phyloP scores from a whole-genome alignment of 2,888 invertebrate species.

The Tetranychus truncatus region DNA sequence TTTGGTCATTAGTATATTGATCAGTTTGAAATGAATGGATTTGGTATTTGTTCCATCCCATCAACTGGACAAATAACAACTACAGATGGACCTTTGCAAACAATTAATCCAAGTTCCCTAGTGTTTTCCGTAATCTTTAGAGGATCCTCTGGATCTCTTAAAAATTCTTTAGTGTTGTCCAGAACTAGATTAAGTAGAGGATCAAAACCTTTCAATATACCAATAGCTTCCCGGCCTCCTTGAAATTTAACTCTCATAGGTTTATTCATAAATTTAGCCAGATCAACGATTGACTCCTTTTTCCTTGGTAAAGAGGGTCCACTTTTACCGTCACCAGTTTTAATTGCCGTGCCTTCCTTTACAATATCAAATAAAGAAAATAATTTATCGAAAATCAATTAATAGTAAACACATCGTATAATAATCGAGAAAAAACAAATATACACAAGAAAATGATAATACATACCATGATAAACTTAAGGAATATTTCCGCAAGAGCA shows the following conservation, averaged over 20 bases:
- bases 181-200: slow-evolving; percentile 86
- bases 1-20: no score
- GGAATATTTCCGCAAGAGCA: no score
- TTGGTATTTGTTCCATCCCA: slow-evolving; percentile 97
- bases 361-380: slow-evolving; percentile 43
- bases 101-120: slow-evolving; percentile 76
- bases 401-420: no score
- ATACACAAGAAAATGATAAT: no score
- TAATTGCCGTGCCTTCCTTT: slow-evolving; percentile 38
- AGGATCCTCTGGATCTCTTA: slow-evolving; percentile 94
- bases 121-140: slow-evolving; percentile 90
- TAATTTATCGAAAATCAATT: no score
- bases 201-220: slow-evolving; percentile 86
- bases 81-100: slow-evolving; percentile 94
- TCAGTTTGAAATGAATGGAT: slow-evolving; percentile 50
- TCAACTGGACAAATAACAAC: slow-evolving; percentile 94
- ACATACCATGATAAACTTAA: no score
- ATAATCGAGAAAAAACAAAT: no score
- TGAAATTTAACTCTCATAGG: slow-evolving; percentile 86
- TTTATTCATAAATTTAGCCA: slow-evolving; percentile 92
- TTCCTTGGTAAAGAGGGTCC: slow-evolving; percentile 34
- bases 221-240: slow-evolving; percentile 83
- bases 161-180: slow-evolving; percentile 86
- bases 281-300: slow-evolving; percentile 90
- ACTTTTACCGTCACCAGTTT: no score